Evolutionary conservation across 35 echinoderm and acorn worm species (phyloP).

Genomic region (Lytechinus pictus): DNA sequence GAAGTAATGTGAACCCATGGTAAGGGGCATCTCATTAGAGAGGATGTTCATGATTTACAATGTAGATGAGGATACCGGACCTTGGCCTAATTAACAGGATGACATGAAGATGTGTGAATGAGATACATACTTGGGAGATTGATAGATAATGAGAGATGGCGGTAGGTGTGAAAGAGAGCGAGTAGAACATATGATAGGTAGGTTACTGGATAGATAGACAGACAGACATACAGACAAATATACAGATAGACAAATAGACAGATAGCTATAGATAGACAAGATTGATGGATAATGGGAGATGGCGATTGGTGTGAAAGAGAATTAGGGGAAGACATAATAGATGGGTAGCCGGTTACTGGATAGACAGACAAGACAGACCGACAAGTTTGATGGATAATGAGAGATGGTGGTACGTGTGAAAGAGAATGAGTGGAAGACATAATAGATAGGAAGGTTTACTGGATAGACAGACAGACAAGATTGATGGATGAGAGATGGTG

Average conservation of each 20-base stretch:
- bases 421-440: neutral
- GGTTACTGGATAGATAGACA: neutral
- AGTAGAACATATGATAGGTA: neutral
- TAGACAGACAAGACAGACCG: neutral
- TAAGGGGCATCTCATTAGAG: neutral
- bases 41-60: neutral
- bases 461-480: neutral
- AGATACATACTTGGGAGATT: neutral
- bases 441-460: too few species aligned
- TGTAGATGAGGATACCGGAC: neutral
- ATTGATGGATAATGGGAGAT: neutral
- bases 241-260: neutral
- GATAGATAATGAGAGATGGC: neutral
- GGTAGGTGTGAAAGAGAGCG: neutral
- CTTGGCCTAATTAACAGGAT: neutral
- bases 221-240: neutral
- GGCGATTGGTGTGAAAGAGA: neutral
- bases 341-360: too few species aligned
- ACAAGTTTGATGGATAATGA: neutral
- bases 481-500: neutral
- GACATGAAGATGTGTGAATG: neutral
- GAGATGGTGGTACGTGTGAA: neutral
- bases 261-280: neutral
- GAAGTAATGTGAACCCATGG: too few species aligned
- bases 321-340: neutral